Percentiles rank a stretch among this genome's conserved stretches.
phyloP scores from a whole-genome alignment of 2,113 vertebrate genomes.

The Datnioides undecimradiatus region DNA sequence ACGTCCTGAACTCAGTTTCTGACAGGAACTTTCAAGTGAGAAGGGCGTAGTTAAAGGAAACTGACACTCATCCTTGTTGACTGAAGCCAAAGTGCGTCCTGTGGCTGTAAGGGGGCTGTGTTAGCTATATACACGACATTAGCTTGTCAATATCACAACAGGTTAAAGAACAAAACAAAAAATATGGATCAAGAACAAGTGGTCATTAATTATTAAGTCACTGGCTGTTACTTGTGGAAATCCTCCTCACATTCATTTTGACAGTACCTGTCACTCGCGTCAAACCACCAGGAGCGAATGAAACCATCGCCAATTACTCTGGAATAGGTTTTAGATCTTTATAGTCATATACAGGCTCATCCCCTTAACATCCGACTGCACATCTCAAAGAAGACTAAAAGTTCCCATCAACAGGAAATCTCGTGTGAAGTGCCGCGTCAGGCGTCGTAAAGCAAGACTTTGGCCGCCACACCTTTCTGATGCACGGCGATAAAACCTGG shows the following conservation, averaged over 20 bases:
- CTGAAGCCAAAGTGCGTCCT: constrained; percentile 38
- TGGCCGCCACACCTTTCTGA: constrained; percentile 55
- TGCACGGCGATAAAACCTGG: constrained; percentile 55
- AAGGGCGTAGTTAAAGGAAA: constrained; percentile 15
- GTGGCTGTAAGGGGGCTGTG: constrained; percentile 40
- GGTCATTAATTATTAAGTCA: constrained; percentile 58
- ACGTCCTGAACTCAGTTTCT: background rate
- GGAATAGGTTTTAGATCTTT: background rate
- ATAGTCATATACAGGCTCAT: constrained; percentile 13
- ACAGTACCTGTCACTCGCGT: constrained; percentile 50
- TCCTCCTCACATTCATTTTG: constrained; percentile 75
- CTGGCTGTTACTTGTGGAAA: constrained; percentile 53
- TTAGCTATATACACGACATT: constrained; percentile 58
- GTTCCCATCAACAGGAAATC: constrained; percentile 26
- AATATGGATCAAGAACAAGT: constrained; percentile 50
- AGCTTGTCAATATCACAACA: constrained; percentile 57
- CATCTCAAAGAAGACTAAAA: constrained; percentile 37
- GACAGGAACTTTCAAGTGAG: constrained; percentile 26
- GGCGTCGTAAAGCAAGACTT: constrained; percentile 70
- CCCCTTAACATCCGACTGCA: constrained; percentile 9
- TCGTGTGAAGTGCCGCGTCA: background rate
- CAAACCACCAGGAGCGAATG: constrained; percentile 10
- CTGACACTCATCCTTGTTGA: constrained; percentile 7
- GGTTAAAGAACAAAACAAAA: constrained; percentile 26
- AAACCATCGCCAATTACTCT: constrained; percentile 4